Evolutionary conservation across 2,888 invertebrate genomes (phyloP).

Genomic region (Catocala fraxini): DNA sequence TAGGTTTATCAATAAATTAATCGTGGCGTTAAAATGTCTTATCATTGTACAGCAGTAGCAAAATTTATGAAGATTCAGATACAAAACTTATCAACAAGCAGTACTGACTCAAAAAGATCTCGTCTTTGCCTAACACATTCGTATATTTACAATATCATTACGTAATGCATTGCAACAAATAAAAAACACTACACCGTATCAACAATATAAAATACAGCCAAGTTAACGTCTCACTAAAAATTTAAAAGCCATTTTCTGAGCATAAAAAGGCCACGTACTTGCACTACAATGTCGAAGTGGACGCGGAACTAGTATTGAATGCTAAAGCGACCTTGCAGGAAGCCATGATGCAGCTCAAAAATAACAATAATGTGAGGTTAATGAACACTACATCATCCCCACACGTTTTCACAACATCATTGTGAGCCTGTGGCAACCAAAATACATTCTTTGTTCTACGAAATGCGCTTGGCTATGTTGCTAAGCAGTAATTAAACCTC

Average conservation of each 20-base stretch:
- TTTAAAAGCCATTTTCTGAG: constrained; percentile 31
- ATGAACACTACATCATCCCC: constrained; percentile 13
- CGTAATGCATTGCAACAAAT: too few relatives aligned
- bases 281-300: constrained; percentile 49
- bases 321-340: constrained; percentile 50
- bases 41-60: too few relatives aligned
- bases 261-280: constrained; percentile 50
- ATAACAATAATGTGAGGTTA: constrained; percentile 50
- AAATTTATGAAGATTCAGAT: too few relatives aligned
- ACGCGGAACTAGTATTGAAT: constrained; percentile 57
- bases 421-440: constrained; percentile 11
- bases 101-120: too few relatives aligned
- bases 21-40: too few relatives aligned
- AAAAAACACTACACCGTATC: background rate
- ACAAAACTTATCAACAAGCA: too few relatives aligned
- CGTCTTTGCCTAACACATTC: too few relatives aligned
- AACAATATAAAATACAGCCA: constrained; percentile 6
- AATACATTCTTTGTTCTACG: constrained; percentile 12
- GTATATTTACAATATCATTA: too few relatives aligned
- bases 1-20: too few relatives aligned
- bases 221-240: constrained; percentile 35
- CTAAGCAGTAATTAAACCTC: constrained; percentile 11
- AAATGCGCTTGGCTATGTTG: constrained; percentile 3
- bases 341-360: constrained; percentile 48
- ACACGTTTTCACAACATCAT: constrained; percentile 1